A percentile compares a stretch with the other conserved stretches of the same genome.
Evolutionary conservation across 2,113 vertebrate species (phyloP).

Genomic region (Daboia siamensis): DNA sequence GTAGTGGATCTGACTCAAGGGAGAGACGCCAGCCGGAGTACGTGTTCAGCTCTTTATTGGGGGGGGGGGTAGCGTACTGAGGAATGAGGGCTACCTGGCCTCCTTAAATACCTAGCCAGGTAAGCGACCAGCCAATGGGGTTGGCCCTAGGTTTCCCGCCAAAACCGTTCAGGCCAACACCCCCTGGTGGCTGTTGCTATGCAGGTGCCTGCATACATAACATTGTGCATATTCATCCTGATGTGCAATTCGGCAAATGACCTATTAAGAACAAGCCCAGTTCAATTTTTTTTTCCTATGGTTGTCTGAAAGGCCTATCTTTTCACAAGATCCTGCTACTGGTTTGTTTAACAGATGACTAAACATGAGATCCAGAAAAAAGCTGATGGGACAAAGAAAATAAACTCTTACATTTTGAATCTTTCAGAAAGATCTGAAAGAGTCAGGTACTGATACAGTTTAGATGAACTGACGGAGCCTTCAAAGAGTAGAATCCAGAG

Average conservation of each 20-base stretch:
- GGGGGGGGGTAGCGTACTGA: no score
- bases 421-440: not conserved
- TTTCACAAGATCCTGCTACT: not conserved
- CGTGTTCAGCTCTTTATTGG: no score
- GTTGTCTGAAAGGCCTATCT: not conserved
- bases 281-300: not conserved
- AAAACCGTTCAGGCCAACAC: no score
- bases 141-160: no score
- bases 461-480: not conserved
- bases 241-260: not conserved
- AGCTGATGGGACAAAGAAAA: not conserved
- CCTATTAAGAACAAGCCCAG: not conserved
- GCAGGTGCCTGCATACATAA: no score
- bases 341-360: not conserved
- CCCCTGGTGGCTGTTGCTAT: no score
- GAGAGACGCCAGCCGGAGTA: no score
- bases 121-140: no score
- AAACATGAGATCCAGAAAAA: not conserved
- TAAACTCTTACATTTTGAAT: not conserved
- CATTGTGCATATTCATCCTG: not conserved
- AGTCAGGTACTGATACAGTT: not conserved
- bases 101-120: no score
- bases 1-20: no score
- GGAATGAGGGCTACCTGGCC: no score
- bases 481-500: not conserved